Conservation (phyloP, 1,140 invertebrate species). For the Eubasilissa regina region DNA sequence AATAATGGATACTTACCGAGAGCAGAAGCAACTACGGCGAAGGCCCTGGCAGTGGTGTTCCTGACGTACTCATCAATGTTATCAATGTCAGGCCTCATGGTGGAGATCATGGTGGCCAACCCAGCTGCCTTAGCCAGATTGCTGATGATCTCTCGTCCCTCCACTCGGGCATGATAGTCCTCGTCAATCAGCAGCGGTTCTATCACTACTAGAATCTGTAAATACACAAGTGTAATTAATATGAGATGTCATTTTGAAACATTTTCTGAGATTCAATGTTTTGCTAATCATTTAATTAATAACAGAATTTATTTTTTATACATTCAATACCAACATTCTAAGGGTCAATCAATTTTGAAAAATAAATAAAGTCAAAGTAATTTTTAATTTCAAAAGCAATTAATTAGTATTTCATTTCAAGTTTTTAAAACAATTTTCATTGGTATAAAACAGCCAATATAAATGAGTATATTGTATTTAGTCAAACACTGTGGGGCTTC, state of each 20-base stretch:
- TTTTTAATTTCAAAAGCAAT: no score
- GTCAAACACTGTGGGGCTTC: no score
- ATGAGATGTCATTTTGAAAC: constrained; percentile 14
- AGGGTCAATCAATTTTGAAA: no score
- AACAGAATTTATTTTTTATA: neutral
- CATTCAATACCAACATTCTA: no score
- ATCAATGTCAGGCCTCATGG: constrained; percentile 99
- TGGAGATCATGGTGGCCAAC: constrained; percentile 99
- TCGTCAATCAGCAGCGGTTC: constrained; percentile 99
- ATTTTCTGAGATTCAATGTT: no score
- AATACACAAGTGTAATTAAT: constrained; percentile 51
- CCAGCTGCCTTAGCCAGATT: constrained; percentile 99
- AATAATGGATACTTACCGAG: constrained; percentile 76
- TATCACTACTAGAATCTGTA: constrained; percentile 97
- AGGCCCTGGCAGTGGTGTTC: constrained; percentile 98
- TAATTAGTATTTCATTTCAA: no score
- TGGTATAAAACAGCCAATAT: no score
- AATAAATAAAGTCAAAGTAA: no score
- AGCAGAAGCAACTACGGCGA: constrained; percentile 99
- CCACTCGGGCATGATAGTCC: constrained; percentile 99
- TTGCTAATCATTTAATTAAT: neutral
- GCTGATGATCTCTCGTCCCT: constrained; percentile 99
- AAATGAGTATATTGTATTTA: no score
- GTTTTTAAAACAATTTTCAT: no score
- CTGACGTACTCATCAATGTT: constrained; percentile 99